phyloP scores from a whole-genome alignment of 2,113 vertebrate species.

The Desmodus rotundus region DNA sequence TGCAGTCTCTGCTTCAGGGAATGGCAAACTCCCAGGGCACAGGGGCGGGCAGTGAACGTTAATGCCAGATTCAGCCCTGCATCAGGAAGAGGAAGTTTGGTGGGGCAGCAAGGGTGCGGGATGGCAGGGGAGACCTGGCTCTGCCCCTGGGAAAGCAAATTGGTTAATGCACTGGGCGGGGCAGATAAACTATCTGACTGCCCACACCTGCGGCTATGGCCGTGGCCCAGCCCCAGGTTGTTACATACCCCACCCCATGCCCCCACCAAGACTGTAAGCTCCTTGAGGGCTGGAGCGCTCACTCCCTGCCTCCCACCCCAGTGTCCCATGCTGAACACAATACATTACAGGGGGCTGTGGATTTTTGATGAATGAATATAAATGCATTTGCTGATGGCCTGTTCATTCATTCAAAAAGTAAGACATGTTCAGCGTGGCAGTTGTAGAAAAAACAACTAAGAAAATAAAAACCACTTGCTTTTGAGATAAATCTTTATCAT shows the following conservation, averaged over 20 bases:
- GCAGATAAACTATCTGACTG: not conserved
- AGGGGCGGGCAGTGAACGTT: not conserved
- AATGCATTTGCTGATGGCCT: not conserved
- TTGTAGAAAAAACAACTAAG: constrained; percentile 16
- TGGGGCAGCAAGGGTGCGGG: not conserved
- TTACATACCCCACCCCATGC: not conserved
- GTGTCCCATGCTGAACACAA: not conserved
- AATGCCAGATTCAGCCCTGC: not conserved
- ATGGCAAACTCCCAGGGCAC: not conserved
- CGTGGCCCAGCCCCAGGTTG: not conserved
- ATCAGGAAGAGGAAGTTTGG: not conserved
- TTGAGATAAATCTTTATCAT: not conserved
- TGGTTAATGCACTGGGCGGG: not conserved
- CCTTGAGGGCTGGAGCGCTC: not conserved
- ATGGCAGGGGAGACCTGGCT: not conserved
- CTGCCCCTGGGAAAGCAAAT: not conserved
- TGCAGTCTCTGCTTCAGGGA: not conserved
- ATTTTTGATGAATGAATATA: not conserved
- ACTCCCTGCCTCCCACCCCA: rapidly evolving
- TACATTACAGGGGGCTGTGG: not conserved
- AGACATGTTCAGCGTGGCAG: not conserved
- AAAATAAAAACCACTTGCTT: not conserved
- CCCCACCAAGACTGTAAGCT: not conserved
- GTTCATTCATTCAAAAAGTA: not conserved
- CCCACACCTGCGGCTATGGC: not conserved